Conservation (phyloP, 2,113 vertebrate genomes). For the Pedetes capensis region DNA sequence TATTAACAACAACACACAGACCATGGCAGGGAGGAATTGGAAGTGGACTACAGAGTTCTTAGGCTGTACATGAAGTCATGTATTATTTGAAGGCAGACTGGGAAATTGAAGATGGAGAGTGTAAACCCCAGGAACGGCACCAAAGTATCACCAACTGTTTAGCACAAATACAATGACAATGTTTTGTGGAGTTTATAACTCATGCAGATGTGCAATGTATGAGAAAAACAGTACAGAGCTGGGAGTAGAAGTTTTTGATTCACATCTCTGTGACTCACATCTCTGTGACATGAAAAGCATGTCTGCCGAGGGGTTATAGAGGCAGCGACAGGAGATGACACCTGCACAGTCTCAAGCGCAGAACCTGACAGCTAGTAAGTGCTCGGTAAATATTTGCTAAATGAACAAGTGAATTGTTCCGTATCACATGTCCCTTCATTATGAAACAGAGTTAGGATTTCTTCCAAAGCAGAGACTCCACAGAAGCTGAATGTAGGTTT, state of each 20-base stretch:
- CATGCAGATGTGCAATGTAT: background rate
- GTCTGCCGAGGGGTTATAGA: background rate
- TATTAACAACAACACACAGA: background rate
- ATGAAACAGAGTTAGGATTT: background rate
- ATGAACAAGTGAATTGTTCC: background rate
- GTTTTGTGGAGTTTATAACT: background rate
- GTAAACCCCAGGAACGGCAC: background rate
- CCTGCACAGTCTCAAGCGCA: rapidly evolving
- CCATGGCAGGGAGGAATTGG: background rate
- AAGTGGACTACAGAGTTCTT: background rate
- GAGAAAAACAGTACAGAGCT: background rate
- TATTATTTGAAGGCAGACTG: background rate
- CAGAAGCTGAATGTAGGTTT: background rate
- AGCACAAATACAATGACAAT: too few species aligned
- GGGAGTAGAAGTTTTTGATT: background rate
- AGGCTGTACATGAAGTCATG: background rate
- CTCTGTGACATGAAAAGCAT: background rate
- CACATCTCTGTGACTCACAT: background rate
- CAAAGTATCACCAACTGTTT: background rate
- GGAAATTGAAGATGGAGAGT: background rate
- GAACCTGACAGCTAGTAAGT: background rate
- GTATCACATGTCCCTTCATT: background rate
- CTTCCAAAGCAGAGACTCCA: background rate
- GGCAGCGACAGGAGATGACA: background rate
- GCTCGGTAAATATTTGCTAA: background rate